Conservation (phyloP, 2,113 vertebrate genomes). For the Spermophilus dauricus region DNA sequence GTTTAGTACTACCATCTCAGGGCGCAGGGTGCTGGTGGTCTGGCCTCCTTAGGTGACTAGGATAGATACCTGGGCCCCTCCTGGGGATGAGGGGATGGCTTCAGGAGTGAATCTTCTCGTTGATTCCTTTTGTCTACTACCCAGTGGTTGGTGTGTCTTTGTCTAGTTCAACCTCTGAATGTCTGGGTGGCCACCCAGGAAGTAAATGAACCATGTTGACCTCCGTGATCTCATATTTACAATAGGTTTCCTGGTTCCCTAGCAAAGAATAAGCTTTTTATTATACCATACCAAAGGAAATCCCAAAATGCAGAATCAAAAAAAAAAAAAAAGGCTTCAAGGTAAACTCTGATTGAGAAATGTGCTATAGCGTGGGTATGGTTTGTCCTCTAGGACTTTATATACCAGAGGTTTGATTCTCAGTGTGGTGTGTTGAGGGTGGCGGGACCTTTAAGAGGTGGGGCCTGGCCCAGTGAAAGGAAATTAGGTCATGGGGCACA, state of each 20-base stretch:
- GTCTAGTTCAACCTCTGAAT: background rate
- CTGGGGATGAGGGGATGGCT: background rate
- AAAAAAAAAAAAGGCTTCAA: background rate
- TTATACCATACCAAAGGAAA: background rate
- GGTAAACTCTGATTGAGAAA: background rate
- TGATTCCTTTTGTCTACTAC: background rate
- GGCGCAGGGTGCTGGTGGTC: background rate
- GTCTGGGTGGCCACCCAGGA: background rate
- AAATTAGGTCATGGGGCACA: background rate
- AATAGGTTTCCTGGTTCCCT: background rate
- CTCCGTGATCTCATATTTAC: background rate
- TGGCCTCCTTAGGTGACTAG: background rate
- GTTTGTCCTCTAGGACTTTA: background rate
- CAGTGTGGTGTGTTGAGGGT: background rate
- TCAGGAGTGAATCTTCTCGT: background rate
- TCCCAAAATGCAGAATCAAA: conserved; percentile 27
- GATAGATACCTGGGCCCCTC: background rate
- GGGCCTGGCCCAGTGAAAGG: background rate
- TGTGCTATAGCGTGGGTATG: background rate
- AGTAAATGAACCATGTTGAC: background rate
- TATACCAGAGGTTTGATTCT: background rate
- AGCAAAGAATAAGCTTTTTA: background rate
- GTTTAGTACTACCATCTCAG: background rate
- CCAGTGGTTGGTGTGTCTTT: background rate
- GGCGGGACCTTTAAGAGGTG: background rate